A percentile compares a stretch with the other conserved stretches of the same genome.
These are phyloP conservation scores for Nesometra sesokonis DNA, from an alignment of 35 echinoderm and acorn worm species.

Conservation along the genomic window DNA sequence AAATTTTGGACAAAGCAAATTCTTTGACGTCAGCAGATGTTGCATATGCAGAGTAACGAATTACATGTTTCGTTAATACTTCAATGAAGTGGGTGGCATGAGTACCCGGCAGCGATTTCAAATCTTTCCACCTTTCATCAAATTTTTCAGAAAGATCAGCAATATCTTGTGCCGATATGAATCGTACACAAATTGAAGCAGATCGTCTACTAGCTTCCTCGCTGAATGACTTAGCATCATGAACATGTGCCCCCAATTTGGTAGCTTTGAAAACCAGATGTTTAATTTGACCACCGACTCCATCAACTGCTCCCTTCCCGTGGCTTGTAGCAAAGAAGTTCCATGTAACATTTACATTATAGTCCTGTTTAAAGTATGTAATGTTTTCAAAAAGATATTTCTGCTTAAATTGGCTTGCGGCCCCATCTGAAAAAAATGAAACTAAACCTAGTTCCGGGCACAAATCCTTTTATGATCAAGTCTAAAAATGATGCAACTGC, in stretches of 20 bases:
- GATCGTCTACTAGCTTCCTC: neutral
- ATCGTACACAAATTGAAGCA: conserved; percentile 2
- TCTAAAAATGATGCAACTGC: conserved; percentile 18
- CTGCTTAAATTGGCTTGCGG: conserved; percentile 29
- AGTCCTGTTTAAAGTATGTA: conserved; percentile 15
- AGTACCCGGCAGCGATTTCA: neutral
- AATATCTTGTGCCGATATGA: conserved; percentile 11
- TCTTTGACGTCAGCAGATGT: no score
- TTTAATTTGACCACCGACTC: conserved; percentile 22
- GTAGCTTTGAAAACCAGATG: neutral
- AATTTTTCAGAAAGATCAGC: neutral
- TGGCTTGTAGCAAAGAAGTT: conserved; percentile 42
- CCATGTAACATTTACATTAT: neutral
- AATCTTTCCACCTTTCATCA: neutral
- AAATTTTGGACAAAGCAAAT: no score
- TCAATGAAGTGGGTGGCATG: neutral
- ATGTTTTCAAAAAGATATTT: conserved; percentile 23
- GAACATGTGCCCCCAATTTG: conserved; percentile 14
- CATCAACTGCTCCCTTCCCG: conserved; percentile 35
- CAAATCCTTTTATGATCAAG: neutral
- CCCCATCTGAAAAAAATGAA: conserved; percentile 40
- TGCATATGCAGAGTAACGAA: no score
- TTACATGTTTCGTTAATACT: no score
- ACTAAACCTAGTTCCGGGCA: conserved; percentile 1
- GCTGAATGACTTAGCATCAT: conserved; percentile 24